Conservation (phyloP, 2,113 vertebrate species). For the Corynorhinus townsendii region DNA sequence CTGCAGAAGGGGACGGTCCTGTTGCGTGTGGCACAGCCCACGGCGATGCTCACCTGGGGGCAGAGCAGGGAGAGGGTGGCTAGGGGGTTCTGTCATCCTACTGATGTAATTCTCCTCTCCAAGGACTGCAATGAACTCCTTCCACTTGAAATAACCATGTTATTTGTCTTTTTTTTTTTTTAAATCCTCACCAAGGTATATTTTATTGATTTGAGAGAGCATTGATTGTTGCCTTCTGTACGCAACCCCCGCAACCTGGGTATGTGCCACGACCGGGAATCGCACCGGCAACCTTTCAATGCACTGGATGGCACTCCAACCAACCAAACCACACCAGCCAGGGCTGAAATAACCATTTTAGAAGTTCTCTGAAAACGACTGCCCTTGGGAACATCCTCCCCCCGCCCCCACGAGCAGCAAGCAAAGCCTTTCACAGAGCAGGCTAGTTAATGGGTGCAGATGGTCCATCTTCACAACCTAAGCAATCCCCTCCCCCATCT, state of each 20-base stretch:
- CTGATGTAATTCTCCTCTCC: background rate
- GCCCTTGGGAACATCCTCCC: background rate
- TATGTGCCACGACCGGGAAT: too few species aligned
- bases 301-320: too few species aligned
- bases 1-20: conserved; percentile 93
- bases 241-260: too few species aligned
- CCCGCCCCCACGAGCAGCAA: background rate
- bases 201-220: too few species aligned
- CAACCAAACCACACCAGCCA: too few species aligned
- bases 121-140: too few species aligned
- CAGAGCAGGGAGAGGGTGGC: background rate
- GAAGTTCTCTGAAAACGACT: background rate
- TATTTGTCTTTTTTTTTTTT: background rate
- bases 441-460: background rate
- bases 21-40: conserved; percentile 89
- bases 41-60: conserved; percentile 89
- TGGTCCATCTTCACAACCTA: background rate
- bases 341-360: background rate
- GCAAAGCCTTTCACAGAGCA: background rate
- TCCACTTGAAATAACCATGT: background rate
- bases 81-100: background rate
- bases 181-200: too few species aligned
- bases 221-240: too few species aligned
- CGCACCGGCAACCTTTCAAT: too few species aligned
- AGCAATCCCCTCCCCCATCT: background rate